These are phyloP conservation scores for Eucriotettix oculatus DNA, from an alignment of 2,888 invertebrate species.

Conservation along the genomic window DNA sequence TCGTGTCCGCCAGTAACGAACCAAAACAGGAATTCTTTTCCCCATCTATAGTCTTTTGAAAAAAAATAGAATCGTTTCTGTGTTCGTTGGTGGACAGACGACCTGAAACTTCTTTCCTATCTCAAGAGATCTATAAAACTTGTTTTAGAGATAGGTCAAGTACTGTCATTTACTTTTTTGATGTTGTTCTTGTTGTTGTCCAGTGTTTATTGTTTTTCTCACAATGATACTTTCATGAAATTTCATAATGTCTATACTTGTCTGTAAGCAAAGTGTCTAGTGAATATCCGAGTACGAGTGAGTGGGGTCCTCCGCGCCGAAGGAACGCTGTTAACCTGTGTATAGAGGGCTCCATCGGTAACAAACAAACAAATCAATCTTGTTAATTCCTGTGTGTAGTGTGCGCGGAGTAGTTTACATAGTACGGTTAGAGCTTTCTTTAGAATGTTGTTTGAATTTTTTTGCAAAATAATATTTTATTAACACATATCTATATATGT, in stretches of 20 bases:
- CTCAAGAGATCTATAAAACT: neutral
- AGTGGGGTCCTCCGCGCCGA: neutral
- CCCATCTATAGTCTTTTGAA: no score
- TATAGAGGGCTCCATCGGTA: neutral
- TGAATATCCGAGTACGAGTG: no score
- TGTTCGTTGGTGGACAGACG: no score
- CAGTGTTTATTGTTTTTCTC: no score
- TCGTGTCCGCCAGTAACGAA: no score
- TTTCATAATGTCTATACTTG: constrained; percentile 14
- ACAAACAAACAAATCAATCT: no score
- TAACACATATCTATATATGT: neutral
- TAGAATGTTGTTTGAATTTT: neutral
- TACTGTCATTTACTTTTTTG: neutral
- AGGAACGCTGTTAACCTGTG: neutral
- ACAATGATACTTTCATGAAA: constrained; percentile 12
- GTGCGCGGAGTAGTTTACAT: neutral
- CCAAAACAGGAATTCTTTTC: no score
- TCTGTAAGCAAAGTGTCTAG: no score
- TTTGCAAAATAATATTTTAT: neutral
- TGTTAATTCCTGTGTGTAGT: neutral
- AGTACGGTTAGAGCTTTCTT: neutral
- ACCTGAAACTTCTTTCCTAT: no score
- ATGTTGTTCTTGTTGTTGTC: no score
- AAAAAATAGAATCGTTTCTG: no score
- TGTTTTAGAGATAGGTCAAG: no score